Evolutionary conservation across 2,888 invertebrate genomes (phyloP).

Genomic region (Cybosia mesomella): DNA sequence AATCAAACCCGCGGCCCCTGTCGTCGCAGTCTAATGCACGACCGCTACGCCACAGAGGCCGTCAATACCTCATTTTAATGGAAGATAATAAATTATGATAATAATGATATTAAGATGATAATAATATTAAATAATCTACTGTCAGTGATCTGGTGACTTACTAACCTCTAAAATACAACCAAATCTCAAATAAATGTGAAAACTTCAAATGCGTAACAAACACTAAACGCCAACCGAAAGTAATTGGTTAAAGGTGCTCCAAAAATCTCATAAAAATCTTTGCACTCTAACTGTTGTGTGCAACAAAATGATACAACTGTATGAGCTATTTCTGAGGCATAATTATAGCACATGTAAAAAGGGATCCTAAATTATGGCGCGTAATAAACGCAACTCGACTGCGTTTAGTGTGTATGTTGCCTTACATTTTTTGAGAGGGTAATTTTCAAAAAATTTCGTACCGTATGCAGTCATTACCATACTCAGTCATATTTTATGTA

Average conservation of each 20-base stretch:
- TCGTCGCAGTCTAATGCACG: no score
- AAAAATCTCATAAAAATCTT: constrained; percentile 12
- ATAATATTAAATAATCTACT: no score
- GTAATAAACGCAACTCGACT: constrained; percentile 26
- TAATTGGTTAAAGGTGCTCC: constrained; percentile 10
- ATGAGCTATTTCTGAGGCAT: constrained; percentile 20
- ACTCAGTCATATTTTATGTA: constrained; percentile 2
- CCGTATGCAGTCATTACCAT: background rate
- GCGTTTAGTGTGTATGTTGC: background rate
- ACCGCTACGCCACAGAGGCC: no score
- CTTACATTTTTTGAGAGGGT: background rate
- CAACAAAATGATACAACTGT: constrained; percentile 22
- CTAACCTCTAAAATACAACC: no score
- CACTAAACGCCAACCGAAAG: background rate
- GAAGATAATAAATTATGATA: no score
- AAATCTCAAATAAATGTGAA: background rate
- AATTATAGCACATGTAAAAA: constrained; percentile 34
- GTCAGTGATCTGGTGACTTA: no score
- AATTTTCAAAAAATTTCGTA: background rate
- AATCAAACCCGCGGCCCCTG: no score
- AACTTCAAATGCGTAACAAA: background rate
- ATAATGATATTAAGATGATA: no score
- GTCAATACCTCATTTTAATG: no score
- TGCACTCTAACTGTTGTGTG: constrained; percentile 26
- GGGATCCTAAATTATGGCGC: constrained; percentile 30